These are phyloP conservation scores for Atherinomorus stipes DNA, from an alignment of 2,113 vertebrate genomes.

Conservation along the genomic window DNA sequence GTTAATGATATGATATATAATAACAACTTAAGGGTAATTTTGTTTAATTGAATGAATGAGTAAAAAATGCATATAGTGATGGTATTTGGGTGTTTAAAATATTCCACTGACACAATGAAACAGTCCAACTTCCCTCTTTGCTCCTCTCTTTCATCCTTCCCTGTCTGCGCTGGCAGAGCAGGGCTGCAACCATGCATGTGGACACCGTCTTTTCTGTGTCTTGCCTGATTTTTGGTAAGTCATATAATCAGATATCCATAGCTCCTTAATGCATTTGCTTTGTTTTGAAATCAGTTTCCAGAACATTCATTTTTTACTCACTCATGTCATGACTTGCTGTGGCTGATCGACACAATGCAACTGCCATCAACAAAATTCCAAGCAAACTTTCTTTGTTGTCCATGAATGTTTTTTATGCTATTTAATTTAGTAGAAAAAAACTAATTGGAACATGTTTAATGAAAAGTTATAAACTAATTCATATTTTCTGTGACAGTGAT, in stretches of 20 bases:
- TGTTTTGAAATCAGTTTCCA: background rate
- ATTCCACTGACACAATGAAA: slow-evolving; percentile 33
- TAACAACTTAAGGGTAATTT: background rate
- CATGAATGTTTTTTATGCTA: slow-evolving; percentile 3
- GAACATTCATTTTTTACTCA: accelerated
- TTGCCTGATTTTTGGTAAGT: slow-evolving; percentile 71
- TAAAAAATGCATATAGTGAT: background rate
- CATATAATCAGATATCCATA: background rate
- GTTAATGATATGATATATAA: background rate
- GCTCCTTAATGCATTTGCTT: background rate
- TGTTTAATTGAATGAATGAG: background rate
- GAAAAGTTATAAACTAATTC: background rate
- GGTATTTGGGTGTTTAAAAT: background rate
- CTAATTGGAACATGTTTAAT: accelerated
- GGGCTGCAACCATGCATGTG: slow-evolving; percentile 66
- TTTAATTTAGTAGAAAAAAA: background rate
- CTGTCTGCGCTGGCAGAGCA: slow-evolving; percentile 49
- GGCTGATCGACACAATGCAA: background rate
- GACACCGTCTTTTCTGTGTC: slow-evolving; percentile 34
- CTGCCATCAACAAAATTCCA: background rate
- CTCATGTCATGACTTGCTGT: background rate
- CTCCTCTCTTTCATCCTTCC: slow-evolving; percentile 16
- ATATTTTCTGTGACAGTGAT: background rate
- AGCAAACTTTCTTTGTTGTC: background rate
- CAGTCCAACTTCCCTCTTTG: slow-evolving; percentile 57